Conservation (phyloP, 2,888 invertebrate species). For the Baccha elongata region DNA sequence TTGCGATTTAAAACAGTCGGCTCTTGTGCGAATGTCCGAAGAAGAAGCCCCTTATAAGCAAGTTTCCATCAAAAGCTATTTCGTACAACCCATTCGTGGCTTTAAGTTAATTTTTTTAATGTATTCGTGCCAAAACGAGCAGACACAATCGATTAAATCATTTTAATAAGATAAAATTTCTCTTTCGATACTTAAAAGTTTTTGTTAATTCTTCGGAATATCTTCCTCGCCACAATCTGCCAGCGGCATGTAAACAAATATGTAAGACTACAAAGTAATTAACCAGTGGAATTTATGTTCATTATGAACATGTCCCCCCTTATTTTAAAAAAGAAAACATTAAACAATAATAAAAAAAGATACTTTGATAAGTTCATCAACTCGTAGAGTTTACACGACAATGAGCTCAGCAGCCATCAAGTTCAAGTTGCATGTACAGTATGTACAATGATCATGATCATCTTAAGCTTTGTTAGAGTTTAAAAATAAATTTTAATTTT, state of each 20-base stretch:
- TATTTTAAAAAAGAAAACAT: conserved; percentile 17
- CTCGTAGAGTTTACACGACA: conserved; percentile 34
- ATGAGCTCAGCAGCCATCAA: conserved; percentile 58
- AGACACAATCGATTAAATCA: background rate
- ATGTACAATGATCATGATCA: background rate
- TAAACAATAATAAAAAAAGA: background rate
- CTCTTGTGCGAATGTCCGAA: no score
- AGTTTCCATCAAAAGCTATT: no score
- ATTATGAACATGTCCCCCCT: conserved; percentile 4
- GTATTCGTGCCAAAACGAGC: background rate
- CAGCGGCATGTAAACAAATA: conserved; percentile 37
- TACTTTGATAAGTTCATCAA: conserved; percentile 50
- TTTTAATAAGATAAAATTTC: conserved; percentile 47
- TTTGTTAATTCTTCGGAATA: conserved; percentile 19
- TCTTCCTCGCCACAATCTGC: background rate
- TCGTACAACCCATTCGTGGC: no score
- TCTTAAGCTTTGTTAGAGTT: conserved; percentile 54
- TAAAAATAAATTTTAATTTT: conserved; percentile 66
- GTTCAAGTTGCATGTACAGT: conserved; percentile 37
- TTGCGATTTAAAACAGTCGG: no score
- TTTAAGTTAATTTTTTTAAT: no score
- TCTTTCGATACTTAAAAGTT: conserved; percentile 46
- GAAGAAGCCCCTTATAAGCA: no score
- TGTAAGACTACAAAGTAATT: conserved; percentile 40
- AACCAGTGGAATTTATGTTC: conserved; percentile 50